Evolutionary conservation across 2,888 invertebrate species (phyloP).

Genomic region (Thelaira solivaga): DNA sequence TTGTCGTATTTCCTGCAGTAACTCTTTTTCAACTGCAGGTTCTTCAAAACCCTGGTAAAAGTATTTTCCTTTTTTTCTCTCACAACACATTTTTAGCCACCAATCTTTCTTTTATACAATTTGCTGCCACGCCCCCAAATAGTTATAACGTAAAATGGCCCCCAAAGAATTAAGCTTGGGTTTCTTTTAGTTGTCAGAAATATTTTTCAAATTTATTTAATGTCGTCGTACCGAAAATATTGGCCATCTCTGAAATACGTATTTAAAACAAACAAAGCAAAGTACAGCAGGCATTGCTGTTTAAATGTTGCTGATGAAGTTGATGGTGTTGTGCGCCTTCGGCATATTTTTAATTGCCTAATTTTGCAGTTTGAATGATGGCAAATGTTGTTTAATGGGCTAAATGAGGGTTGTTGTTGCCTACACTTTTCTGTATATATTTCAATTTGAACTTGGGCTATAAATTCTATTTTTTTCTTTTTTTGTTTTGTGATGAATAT

Average conservation of each 20-base stretch:
- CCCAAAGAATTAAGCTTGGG: no score
- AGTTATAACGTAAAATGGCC: no score
- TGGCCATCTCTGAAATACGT: background rate
- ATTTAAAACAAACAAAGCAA: background rate
- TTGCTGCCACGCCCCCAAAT: no score
- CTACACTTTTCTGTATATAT: background rate
- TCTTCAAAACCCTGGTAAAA: no score
- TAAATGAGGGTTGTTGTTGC: conserved; percentile 55
- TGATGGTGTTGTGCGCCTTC: conserved; percentile 68
- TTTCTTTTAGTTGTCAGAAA: no score
- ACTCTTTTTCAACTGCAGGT: no score
- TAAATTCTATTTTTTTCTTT: background rate
- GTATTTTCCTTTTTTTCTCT: no score
- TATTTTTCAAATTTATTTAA: no score
- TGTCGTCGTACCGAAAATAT: no score
- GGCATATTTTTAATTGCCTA: conserved; percentile 78
- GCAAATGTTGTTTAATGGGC: conserved; percentile 64
- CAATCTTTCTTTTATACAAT: no score
- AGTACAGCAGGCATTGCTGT: background rate
- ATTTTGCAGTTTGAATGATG: conserved; percentile 76
- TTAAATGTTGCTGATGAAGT: conserved; percentile 39
- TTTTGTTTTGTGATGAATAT: conserved; percentile 70
- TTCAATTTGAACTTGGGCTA: background rate
- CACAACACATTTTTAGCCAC: no score
- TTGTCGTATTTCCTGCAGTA: no score